Base-by-base conservation (phyloP, 2,113 vertebrate species). In the Gymnorhina tibicen region DNA sequence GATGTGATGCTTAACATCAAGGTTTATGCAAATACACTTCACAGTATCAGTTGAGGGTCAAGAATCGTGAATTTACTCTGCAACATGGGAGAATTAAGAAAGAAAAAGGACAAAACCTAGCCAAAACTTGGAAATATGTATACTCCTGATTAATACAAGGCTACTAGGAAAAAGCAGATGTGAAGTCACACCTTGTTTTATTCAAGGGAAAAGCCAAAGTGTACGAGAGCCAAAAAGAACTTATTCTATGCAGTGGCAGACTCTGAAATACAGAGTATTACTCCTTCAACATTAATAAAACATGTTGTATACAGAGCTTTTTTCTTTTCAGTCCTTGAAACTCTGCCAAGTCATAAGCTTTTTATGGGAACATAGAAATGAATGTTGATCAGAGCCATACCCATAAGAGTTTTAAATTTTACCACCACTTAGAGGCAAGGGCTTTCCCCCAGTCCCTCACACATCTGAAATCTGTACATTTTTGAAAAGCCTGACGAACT, bases 271-370 rank as follows among this genome's bases (percentile, higher is more conserved):
- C 33, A 78, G 94, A 94, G 84, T 8, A 2, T 86, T 93, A 83
- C 64, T 77, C 91, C 88, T 92, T 96, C 93, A 97, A 70, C 93
- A 90, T 95, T 80, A 96, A 91, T 95, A 96, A 94, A 95, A 85
- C 82, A 96, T 91, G 82, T 27, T 93, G 76, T 96, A 95, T 78
- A 88, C 52, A 81, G 59, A 84, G 59, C 55, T 63, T 79, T 89
- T 68, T 74, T 90, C 87, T 68, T 86, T n/a, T 6, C 50, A 75
- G 76, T 32, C 86, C 84, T 50, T 92, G 92, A 96, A 96, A 93
- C 35, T 21, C 56, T 56, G 95, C 95, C 95, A 97, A 90, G 72
- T 92, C 79, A 94, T 81, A 96, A 94, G 93, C 35, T 88, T 96
- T 96, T 93, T 96, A 95, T 84, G 69, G 72, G 92, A 96, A 93